These are phyloP conservation scores for Porites australiensis DNA, from an alignment of 64 coral and sea anemone species.

Conservation along the genomic window DNA sequence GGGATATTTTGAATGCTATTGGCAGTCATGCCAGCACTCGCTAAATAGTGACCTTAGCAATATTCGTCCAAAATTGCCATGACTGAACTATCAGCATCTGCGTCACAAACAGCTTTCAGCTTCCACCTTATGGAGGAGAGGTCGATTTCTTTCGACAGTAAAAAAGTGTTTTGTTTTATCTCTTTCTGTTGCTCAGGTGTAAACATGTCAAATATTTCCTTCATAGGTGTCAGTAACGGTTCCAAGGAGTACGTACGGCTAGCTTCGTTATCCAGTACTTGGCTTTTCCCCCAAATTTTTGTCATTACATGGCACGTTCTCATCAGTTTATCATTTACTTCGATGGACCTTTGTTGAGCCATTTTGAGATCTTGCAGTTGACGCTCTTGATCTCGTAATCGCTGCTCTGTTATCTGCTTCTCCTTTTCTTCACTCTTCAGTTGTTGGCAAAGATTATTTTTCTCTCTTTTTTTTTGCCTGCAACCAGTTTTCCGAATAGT, in stretches of 20 bases:
- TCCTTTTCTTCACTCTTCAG: neutral
- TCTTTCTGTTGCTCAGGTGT: neutral
- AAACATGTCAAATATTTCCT: neutral
- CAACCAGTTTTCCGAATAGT: neutral
- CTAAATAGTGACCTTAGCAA: neutral
- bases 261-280: slow-evolving; percentile 5
- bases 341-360: neutral
- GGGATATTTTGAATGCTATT: neutral
- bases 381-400: neutral
- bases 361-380: neutral
- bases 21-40: neutral
- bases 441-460: neutral
- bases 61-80: too few relatives aligned
- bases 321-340: neutral
- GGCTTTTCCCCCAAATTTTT: slow-evolving; percentile 27
- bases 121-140: neutral
- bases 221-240: neutral
- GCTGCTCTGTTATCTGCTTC: neutral
- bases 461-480: neutral
- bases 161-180: neutral
- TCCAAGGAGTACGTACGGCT: neutral
- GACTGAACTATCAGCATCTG: too few relatives aligned
- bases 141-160: neutral
- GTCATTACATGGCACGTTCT: slow-evolving; percentile 4
- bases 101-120: neutral